Percentiles rank a stretch among this genome's conserved stretches.
Conservation (phyloP, 2,797 vertebrate genomes). For the Phoeniculus purpureus region DNA sequence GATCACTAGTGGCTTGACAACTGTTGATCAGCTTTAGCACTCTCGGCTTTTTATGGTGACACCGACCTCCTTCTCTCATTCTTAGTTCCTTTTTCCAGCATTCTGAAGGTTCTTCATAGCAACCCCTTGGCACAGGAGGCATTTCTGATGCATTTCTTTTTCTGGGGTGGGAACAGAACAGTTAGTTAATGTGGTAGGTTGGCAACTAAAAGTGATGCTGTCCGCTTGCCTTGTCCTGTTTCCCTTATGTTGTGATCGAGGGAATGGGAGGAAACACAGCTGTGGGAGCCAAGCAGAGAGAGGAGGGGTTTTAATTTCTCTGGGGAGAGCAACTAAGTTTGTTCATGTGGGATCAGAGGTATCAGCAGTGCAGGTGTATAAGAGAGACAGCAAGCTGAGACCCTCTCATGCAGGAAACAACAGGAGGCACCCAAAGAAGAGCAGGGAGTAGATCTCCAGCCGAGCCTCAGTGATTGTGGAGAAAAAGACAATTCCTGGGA, state of each 20-base stretch:
- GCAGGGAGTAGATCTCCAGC: neutral
- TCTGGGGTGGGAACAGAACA: neutral
- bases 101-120: neutral
- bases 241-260: neutral
- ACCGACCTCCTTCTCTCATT: neutral
- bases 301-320: neutral
- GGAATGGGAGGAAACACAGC: neutral
- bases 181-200: neutral
- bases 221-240: neutral
- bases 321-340: neutral
- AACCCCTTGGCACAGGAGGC: neutral
- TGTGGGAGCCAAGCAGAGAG: neutral
- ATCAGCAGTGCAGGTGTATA: neutral
- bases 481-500: neutral
- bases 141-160: neutral
- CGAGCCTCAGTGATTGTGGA: neutral
- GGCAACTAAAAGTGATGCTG: neutral
- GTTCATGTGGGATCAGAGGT: neutral
- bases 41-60: neutral
- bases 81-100: neutral
- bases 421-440: neutral
- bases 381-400: neutral
- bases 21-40: neutral
- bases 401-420: fast-evolving
- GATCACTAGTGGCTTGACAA: neutral